These are phyloP conservation scores for Chrysolina haemoptera DNA, from an alignment of 2,888 invertebrate genomes.

Conservation along the genomic window DNA sequence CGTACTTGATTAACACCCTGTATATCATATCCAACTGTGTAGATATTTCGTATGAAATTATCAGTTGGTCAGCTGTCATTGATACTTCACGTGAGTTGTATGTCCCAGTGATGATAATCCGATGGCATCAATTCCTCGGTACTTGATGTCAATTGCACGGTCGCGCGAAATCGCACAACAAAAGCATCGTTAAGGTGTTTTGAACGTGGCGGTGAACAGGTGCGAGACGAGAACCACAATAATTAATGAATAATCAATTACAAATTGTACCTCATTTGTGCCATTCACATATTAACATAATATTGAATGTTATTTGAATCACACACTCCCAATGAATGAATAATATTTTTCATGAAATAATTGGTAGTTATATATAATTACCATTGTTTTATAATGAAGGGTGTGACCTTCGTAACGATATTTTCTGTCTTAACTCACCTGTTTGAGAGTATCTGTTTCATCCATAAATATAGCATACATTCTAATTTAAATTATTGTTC, in stretches of 20 bases:
- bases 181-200: conserved; percentile 30
- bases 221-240: conserved; percentile 27
- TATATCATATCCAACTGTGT: too few species aligned
- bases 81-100: too few species aligned
- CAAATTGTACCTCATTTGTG: conserved; percentile 27
- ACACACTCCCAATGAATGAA: conserved; percentile 40
- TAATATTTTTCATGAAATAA: conserved; percentile 39
- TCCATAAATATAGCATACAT: conserved; percentile 27
- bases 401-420: conserved; percentile 41
- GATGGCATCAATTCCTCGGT: conserved; percentile 22
- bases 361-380: conserved; percentile 38
- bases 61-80: background rate
- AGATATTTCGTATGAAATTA: too few species aligned
- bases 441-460: conserved; percentile 24
- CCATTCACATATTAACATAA: conserved; percentile 44
- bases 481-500: conserved; percentile 22
- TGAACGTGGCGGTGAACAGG: conserved; percentile 28
- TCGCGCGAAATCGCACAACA: background rate
- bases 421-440: conserved; percentile 11
- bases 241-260: conserved; percentile 29
- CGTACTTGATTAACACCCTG: too few species aligned
- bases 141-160: conserved; percentile 37
- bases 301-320: conserved; percentile 38
- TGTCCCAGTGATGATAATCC: conserved; percentile 24
- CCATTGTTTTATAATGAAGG: conserved; percentile 46